A percentile compares a stretch with the other conserved stretches of the same genome.
Evolutionary conservation across 2,113 vertebrate genomes (phyloP).

Genomic region (Sander vitreus): DNA sequence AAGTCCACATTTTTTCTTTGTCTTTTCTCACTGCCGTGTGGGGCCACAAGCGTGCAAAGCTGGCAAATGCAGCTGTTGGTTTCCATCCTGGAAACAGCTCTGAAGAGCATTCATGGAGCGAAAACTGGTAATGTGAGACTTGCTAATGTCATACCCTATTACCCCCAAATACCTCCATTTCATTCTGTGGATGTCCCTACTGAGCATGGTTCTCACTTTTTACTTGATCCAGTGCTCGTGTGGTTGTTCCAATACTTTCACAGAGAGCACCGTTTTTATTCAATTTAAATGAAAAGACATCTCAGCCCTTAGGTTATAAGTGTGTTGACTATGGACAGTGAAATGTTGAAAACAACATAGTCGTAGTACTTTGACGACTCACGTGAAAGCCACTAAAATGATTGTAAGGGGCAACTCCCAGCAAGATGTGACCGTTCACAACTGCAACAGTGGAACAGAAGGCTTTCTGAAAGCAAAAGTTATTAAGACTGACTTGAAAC

Average conservation of each 20-base stretch:
- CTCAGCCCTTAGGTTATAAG: not conserved
- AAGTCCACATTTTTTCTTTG: slow-evolving; percentile 26
- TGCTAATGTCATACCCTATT: slow-evolving; percentile 40
- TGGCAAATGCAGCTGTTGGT: slow-evolving; percentile 58
- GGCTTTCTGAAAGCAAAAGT: slow-evolving; percentile 18
- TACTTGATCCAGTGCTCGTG: not conserved
- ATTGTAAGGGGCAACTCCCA: not conserved
- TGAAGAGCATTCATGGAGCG: slow-evolving; percentile 41
- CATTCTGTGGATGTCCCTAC: slow-evolving; percentile 24
- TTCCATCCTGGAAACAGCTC: slow-evolving; percentile 52
- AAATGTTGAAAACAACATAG: not conserved
- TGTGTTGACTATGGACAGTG: not conserved
- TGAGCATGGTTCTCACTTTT: slow-evolving; percentile 26
- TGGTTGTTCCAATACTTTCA: slow-evolving; percentile 15
- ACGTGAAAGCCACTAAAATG: not conserved
- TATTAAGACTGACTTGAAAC: slow-evolving; percentile 36
- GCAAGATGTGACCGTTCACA: slow-evolving; percentile 4
- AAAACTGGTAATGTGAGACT: slow-evolving; percentile 60
- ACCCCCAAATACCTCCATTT: slow-evolving; percentile 40
- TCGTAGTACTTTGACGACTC: not conserved
- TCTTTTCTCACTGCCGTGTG: slow-evolving; percentile 24
- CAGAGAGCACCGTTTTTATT: not conserved
- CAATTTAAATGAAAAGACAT: not conserved
- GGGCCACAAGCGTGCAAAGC: slow-evolving; percentile 32
- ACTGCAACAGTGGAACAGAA: slow-evolving; percentile 14